Base-by-base conservation (phyloP, 2,113 vertebrate genomes). In the Vireo altiloquus region DNA sequence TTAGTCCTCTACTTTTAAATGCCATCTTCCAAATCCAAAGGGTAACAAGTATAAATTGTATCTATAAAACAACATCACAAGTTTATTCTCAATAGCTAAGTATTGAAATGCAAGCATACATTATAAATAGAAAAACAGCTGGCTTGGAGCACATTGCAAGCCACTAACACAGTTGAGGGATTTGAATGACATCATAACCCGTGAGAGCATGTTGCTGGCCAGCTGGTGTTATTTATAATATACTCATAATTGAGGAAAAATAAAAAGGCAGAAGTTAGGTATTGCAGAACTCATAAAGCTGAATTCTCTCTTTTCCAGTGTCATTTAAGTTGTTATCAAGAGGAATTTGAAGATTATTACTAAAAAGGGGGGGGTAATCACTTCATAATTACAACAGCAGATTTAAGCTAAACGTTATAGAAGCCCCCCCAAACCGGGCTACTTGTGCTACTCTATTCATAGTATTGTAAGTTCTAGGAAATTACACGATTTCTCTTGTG, bases 111-210 rank as follows among this genome's bases (percentile, higher is more conserved):
- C 77, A 97, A 97, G 94, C 96, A 95, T 97, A 97, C 96, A 97
- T 97, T 97, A 97, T 97, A 98, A 98, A 98, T 96, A 98, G 98
- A 97, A 94, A 97, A 98, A 97, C 98, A 98, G 98, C 97, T 98
- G 97, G 97, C 96, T 98, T 97, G 97, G 97, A 97, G 95, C 90
- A 89, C 85, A 87, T 82, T 96, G 96, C 93, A 89, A 95, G 97
- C 97, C 96, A 96, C 96, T 97, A 97, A 95, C 96, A 97, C 95
- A 97, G 97, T 91, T 94, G 93, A 97, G 97, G 97, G 97, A 97
- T 98, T 97, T 98, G 95, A 97, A 98, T 98, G 97, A 98, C 98
- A 97, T 98, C 97, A 98, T 97, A 98, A 97, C 96, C 96, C 97
- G 94, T 94, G 97, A 98, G 97, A 97, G 96, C 95, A 96, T 96